phyloP scores from a whole-genome alignment of 2,113 vertebrate species.

The Malaclemys terrapin region DNA sequence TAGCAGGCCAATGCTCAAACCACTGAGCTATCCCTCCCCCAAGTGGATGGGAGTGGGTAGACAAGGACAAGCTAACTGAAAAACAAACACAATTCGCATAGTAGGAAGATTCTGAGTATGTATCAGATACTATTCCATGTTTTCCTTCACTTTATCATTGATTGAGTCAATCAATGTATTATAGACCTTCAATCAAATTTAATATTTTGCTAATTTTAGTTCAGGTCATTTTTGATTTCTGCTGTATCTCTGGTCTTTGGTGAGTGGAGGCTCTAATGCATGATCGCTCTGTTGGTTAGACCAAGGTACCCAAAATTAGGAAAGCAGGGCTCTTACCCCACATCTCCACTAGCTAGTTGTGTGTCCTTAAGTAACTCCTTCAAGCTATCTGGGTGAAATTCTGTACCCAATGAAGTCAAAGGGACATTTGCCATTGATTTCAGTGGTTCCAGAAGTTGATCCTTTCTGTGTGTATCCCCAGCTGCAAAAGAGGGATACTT shows the following conservation, averaged over 20 bases:
- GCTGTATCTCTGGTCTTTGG: background rate
- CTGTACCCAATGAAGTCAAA: background rate
- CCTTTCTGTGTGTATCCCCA: background rate
- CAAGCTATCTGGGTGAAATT: no score
- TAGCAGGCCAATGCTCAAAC: no score
- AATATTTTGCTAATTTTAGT: background rate
- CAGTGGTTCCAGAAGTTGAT: background rate
- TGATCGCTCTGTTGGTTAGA: background rate
- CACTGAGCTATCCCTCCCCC: no score
- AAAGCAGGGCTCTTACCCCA: background rate
- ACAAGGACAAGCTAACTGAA: background rate
- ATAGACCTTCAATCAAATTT: background rate
- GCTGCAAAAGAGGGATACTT: background rate
- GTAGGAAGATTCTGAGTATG: rapidly evolving
- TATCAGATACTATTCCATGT: background rate
- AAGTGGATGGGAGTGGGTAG: background rate
- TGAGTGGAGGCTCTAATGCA: background rate
- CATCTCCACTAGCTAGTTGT: no score
- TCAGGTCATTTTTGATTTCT: background rate
- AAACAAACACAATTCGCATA: background rate
- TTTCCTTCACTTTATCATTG: background rate
- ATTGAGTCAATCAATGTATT: background rate
- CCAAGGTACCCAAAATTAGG: background rate
- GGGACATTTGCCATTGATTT: background rate
- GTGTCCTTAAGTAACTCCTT: no score